phyloP scores from a whole-genome alignment of 2,113 vertebrate species.

The Macquaria australasica region DNA sequence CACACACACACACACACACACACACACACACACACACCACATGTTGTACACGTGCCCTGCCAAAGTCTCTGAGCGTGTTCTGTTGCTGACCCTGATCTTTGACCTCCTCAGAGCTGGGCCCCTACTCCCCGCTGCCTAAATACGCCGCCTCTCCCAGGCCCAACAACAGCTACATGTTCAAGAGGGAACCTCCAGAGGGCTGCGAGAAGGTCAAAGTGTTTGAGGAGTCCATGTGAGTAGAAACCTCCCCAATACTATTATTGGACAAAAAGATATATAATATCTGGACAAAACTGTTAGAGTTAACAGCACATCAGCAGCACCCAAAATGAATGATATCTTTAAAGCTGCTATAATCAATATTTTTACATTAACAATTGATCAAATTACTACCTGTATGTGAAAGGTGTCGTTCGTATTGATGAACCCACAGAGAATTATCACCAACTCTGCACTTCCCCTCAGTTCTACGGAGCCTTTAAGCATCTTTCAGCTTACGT shows the following conservation, averaged over 20 bases:
- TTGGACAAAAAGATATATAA: too few species aligned
- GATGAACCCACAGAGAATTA: too few species aligned
- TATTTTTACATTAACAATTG: neutral
- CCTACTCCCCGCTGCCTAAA: constrained; percentile 96
- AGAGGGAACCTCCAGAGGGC: constrained; percentile 98
- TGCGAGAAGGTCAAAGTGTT: constrained; percentile 97
- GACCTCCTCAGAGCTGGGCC: constrained; percentile 90
- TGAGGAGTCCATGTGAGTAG: constrained; percentile 96
- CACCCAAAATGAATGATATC: neutral
- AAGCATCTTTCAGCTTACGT: too few species aligned
- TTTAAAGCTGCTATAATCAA: neutral
- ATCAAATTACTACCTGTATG: too few species aligned
- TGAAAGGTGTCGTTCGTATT: too few species aligned
- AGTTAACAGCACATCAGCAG: neutral
- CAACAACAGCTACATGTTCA: constrained; percentile 99
- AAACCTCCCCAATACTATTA: too few species aligned
- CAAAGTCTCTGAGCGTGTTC: neutral
- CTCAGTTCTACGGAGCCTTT: too few species aligned
- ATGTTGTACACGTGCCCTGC: neutral
- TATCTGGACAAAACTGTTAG: neutral
- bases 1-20: too few species aligned
- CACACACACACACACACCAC: neutral
- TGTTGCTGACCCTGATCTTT: constrained; percentile 17
- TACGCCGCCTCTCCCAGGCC: constrained; percentile 98
- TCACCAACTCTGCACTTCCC: too few species aligned